Evolutionary conservation across 2,888 invertebrate species (phyloP), one percentile per base, ranked within the genome.

Genomic region (Trisateles emortualis): DNA sequence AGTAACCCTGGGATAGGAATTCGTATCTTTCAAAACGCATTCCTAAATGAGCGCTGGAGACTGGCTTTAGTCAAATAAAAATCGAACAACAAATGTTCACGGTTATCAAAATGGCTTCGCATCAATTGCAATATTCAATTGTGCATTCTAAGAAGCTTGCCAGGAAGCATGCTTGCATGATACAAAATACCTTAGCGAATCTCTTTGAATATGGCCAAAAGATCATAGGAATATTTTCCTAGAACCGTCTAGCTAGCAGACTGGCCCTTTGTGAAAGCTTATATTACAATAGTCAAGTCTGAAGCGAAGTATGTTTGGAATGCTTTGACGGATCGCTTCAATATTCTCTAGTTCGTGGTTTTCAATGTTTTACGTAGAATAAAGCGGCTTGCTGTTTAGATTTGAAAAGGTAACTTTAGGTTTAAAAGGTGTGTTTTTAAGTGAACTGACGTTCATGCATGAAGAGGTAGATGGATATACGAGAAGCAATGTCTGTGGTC

Each of bases 81-180:
- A n/a, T n/a, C n/a, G n/a, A n/a, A n/a, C n/a, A n/a, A n/a, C n/a
- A n/a, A n/a, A n/a, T 19, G 2, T 19, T 14, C 14, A 46, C 45
- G 16, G 6, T 45, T 61, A 49, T 44, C 44, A 39, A 41, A 47
- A 49, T 43, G n/a, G 17, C 13, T 16, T 44, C 50, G 35, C 46
- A 39, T 62, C 61, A 41, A 56, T 55, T 56, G 30, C 26, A 30
- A 22, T 46, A n/a, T 59, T 61, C 64, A 69, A 67, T 45, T 40
- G 41, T 39, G 40, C 42, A 17, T 76, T 74, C 69, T 44, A 2
- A 22, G 69, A 74, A 75, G 47, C 19, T 41, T 50, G 36, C 46
- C 56, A 64, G 76, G 72, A 75, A 76, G 59, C 59, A 58, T 41
- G 40, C 47, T 41, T 46, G 39, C 11, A 41, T 65, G 63, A 74